A percentile compares a stretch with the other conserved stretches of the same genome.
phyloP scores from a whole-genome alignment of 1,140 invertebrate genomes.

The Monochamus saltuarius region DNA sequence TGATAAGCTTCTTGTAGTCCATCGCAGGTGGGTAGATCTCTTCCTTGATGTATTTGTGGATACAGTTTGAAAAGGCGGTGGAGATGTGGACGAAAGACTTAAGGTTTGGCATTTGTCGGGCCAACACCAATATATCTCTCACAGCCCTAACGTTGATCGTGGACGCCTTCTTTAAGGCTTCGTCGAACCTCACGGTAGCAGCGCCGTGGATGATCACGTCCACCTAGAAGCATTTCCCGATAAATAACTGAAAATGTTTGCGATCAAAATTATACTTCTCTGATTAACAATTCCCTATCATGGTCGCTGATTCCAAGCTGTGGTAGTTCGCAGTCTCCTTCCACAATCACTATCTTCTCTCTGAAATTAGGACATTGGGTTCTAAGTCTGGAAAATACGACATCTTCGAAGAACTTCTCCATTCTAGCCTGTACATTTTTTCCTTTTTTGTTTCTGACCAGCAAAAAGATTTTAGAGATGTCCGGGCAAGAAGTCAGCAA shows the following conservation, averaged over 20 bases:
- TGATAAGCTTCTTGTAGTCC: slow-evolving; percentile 68
- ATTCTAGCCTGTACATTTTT: slow-evolving; percentile 64
- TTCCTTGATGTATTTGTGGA: slow-evolving; percentile 63
- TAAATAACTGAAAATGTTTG: too few species aligned
- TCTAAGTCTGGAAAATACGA: slow-evolving; percentile 43
- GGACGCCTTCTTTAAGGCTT: slow-evolving; percentile 68
- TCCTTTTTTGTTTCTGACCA: slow-evolving; percentile 78
- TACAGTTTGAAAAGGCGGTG: slow-evolving; percentile 73
- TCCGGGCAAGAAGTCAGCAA: slow-evolving; percentile 74
- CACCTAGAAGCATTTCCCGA: too few species aligned
- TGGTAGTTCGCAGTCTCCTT: slow-evolving; percentile 63
- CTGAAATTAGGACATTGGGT: slow-evolving; percentile 61
- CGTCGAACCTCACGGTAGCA: slow-evolving; percentile 84
- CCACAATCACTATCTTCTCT: slow-evolving; percentile 63
- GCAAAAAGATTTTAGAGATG: slow-evolving; percentile 71
- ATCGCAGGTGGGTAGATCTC: slow-evolving; percentile 72
- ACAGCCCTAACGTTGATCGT: slow-evolving; percentile 61
- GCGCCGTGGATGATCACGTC: slow-evolving; percentile 86
- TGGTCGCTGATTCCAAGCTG: slow-evolving; percentile 62
- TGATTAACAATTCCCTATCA: slow-evolving; percentile 60
- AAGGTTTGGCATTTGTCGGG: slow-evolving; percentile 58
- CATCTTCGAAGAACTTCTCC: slow-evolving; percentile 64
- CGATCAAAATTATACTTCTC: slow-evolving; percentile 55
- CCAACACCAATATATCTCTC: slow-evolving; percentile 44
- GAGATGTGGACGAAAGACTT: slow-evolving; percentile 72